Evolutionary conservation across 37 sponge, comb jelly and placozoan species (phyloP).

Genomic region (Amphimedon queenslandica): DNA sequence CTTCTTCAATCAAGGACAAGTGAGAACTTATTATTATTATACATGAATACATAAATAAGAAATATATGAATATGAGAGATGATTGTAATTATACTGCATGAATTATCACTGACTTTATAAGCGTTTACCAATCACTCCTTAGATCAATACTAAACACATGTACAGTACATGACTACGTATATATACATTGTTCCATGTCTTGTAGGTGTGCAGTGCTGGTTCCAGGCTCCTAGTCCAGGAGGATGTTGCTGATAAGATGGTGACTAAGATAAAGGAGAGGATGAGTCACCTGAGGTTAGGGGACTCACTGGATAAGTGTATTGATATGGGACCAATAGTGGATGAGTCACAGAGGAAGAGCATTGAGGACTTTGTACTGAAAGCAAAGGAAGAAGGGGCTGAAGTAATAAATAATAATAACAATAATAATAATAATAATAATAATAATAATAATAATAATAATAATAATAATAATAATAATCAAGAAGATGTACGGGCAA

Average conservation of each 20-base stretch:
- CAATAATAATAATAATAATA: too few species aligned
- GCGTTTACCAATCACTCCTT: neutral
- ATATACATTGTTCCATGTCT: neutral
- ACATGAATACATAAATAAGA: neutral
- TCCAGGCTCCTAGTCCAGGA: constrained; percentile 89
- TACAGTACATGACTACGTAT: neutral
- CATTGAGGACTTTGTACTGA: constrained; percentile 79
- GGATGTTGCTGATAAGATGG: constrained; percentile 66
- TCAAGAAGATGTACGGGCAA: too few species aligned
- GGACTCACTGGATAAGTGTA: constrained; percentile 76
- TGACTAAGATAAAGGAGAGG: constrained; percentile 81
- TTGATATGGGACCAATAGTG: constrained; percentile 95
- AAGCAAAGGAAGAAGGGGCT: constrained; percentile 86
- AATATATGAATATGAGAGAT: too few species aligned
- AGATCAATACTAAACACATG: neutral
- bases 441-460: too few species aligned
- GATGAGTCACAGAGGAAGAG: constrained; percentile 69
- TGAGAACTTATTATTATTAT: neutral
- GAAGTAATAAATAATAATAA: too few species aligned
- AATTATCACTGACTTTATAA: neutral
- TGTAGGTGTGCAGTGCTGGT: constrained; percentile 95
- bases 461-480: too few species aligned
- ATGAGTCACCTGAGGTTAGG: constrained; percentile 87
- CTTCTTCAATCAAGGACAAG: constrained; percentile 97
- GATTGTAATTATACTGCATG: neutral